Evolutionary conservation across 2,797 vertebrate species (phyloP).

Genomic region (Hirundo rustica): DNA sequence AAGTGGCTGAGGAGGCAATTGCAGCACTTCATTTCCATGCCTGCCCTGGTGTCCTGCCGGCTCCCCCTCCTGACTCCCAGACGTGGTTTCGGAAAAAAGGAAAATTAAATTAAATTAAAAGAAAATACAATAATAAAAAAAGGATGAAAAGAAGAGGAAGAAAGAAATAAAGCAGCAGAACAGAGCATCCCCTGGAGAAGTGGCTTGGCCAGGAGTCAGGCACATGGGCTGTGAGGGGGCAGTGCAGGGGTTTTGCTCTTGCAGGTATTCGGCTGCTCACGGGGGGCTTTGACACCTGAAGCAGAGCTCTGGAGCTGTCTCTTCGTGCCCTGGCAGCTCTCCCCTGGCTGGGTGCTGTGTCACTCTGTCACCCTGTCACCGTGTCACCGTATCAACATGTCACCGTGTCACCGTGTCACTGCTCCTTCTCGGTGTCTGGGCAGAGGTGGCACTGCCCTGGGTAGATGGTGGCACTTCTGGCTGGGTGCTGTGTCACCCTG

Average conservation of each 20-base stretch:
- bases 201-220: not conserved
- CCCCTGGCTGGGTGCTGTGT: not conserved
- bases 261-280: not conserved
- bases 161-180: not conserved
- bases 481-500: not conserved
- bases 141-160: not conserved
- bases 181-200: not conserved
- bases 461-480: not conserved
- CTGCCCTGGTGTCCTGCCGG: not conserved
- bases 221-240: fast-evolving
- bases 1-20: not conserved
- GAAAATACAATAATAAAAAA: too few species aligned
- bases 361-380: too few species aligned
- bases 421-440: too few species aligned
- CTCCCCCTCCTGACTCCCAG: not conserved
- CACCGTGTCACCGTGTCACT: too few species aligned
- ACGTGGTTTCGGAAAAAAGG: not conserved
- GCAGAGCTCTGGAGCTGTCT: not conserved
- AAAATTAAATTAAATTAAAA: not conserved
- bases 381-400: too few species aligned
- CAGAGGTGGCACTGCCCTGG: not conserved
- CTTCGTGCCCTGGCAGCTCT: not conserved
- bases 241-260: not conserved
- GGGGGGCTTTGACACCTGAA: not conserved
- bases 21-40: not conserved